Evolutionary conservation across 2,113 vertebrate genomes (phyloP).

Genomic region (Mastomys coucha): DNA sequence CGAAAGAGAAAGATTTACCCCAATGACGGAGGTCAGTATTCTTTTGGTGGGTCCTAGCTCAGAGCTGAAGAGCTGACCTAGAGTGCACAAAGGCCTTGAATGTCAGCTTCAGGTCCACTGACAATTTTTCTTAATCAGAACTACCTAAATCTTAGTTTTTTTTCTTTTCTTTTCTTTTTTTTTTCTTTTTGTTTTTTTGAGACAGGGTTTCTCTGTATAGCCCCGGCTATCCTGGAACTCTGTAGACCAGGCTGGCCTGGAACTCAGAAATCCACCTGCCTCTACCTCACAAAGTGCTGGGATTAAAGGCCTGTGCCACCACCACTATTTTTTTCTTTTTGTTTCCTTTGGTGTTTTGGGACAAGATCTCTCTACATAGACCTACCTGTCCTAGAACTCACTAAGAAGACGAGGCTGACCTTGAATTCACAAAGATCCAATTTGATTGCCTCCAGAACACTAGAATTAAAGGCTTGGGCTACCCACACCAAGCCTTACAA

Average conservation of each 20-base stretch:
- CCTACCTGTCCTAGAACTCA: background rate
- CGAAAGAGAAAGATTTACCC: background rate
- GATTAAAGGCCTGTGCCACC: too few relatives aligned
- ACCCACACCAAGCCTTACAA: background rate
- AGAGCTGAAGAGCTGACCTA: background rate
- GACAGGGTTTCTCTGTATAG: background rate
- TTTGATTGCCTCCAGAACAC: background rate
- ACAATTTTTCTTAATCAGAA: background rate
- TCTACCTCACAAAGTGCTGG: too few relatives aligned
- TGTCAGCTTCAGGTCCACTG: background rate
- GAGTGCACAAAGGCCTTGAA: background rate
- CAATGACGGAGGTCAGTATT: background rate
- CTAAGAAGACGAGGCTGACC: background rate
- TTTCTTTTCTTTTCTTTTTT: background rate
- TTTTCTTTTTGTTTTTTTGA: background rate
- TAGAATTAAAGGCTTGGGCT: background rate
- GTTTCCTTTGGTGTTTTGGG: background rate
- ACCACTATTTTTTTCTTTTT: too few relatives aligned
- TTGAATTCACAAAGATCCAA: background rate
- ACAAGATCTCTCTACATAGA: background rate
- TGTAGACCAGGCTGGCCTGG: too few relatives aligned
- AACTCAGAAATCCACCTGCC: too few relatives aligned
- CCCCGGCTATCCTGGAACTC: too few relatives aligned
- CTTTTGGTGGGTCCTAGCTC: background rate
- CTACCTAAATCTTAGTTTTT: background rate